These are phyloP conservation scores for Diaperis boleti DNA, from an alignment of 2,888 invertebrate genomes.

Conservation along the genomic window DNA sequence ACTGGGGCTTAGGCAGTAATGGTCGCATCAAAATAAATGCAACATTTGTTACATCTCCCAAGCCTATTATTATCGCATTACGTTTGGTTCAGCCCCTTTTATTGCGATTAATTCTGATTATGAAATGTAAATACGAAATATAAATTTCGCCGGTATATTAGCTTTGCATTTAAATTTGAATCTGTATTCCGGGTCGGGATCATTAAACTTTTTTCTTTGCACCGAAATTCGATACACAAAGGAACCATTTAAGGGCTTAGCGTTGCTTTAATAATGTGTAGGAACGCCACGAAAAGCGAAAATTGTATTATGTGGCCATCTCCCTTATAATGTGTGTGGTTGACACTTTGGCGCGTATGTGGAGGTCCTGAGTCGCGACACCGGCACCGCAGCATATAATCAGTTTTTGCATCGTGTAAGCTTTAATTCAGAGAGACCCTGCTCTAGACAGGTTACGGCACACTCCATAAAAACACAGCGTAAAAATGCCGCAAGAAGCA, in stretches of 20 bases:
- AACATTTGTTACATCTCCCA: neutral
- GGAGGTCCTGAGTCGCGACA: conserved; percentile 42
- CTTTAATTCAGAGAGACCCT: conserved; percentile 49
- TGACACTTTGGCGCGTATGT: conserved; percentile 36
- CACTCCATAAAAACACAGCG: conserved; percentile 33
- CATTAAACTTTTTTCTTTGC: conserved; percentile 17
- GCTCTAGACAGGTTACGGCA: conserved; percentile 47
- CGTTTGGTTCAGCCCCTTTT: neutral
- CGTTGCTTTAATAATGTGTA: conserved; percentile 13
- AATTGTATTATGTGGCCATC: conserved; percentile 1
- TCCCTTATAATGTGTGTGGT: conserved; percentile 4
- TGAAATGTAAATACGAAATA: conserved; percentile 24
- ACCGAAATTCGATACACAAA: conserved; percentile 21
- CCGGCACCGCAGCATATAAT: conserved; percentile 44
- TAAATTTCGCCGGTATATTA: conserved; percentile 17
- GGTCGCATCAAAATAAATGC: too few species aligned
- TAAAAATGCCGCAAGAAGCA: conserved; percentile 33
- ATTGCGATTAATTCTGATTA: conserved; percentile 13
- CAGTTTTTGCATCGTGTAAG: conserved; percentile 51
- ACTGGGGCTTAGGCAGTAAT: too few species aligned
- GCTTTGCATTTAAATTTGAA: conserved; percentile 29
- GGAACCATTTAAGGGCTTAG: conserved; percentile 23
- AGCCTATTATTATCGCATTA: conserved; percentile 14
- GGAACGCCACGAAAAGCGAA: neutral
- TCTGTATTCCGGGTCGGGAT: conserved; percentile 9